Base-by-base conservation (phyloP, 1,140 invertebrate genomes). In the Charaxes varanes region DNA sequence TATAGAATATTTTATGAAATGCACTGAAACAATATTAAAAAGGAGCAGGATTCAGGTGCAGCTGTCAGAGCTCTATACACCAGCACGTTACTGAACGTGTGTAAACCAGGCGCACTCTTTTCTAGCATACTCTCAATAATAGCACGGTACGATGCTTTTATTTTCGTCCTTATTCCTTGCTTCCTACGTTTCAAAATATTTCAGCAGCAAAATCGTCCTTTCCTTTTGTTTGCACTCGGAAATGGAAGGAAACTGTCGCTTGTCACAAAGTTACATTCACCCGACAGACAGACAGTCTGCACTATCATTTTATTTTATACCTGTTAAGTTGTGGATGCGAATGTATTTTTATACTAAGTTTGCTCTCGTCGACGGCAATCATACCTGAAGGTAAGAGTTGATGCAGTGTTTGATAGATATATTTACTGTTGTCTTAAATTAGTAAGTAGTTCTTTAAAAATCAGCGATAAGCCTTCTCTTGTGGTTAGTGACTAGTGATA, bases 301-400 rank as follows among this genome's bases (percentile, higher is more conserved):
- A 19, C 15, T 13, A 42, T 37, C 22, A 37, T 49, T 42, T 49
- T 27, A 42, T 49, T 42, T 49, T 24, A 42, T 40, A 49, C 38
- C 46, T 33, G 46, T 42, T 41, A n/a, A n/a, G n/a, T n/a, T n/a
- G n/a, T n/a, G n/a, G n/a, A n/a, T n/a, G n/a, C n/a, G n/a, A n/a
- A n/a, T n/a, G n/a, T n/a, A n/a, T n/a, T n/a, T n/a, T n/a, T n/a
- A n/a, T n/a, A n/a, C n/a, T n/a, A n/a, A n/a, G n/a, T n/a, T n/a
- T n/a, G n/a, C n/a, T n/a, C n/a, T n/a, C n/a, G n/a, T n/a, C n/a
- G n/a, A n/a, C n/a, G n/a, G n/a, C n/a, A n/a, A n/a, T n/a, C n/a
- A n/a, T n/a, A n/a, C n/a, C n/a, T n/a, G n/a, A n/a, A n/a, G n/a
- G n/a, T n/a, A n/a, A n/a, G n/a, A n/a, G n/a, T n/a, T n/a, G n/a